Evolutionary conservation across 2,888 invertebrate genomes (phyloP), one percentile per base, ranked within the genome.

Genomic region (Mimumesa dahlbomi): DNA sequence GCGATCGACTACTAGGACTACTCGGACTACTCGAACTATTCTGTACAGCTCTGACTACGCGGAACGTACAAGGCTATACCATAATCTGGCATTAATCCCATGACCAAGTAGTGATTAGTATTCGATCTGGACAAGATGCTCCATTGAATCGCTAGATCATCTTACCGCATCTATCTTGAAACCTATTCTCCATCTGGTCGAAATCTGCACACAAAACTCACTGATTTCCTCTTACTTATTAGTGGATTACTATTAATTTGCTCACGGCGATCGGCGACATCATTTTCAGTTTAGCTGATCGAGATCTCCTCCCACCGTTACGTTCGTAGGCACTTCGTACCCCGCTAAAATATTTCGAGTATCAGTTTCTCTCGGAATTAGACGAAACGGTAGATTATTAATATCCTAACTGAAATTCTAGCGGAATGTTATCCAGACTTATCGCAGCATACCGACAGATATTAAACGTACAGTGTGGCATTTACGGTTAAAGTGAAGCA

Each of bases 61-160:
- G n/a, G n/a, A n/a, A n/a, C n/a, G n/a, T n/a, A n/a, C n/a, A n/a
- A n/a, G n/a, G n/a, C n/a, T n/a, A n/a, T 36, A 22, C 18, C 9
- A 9, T 6, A 22, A 70, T 62, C 50, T 50, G 49, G 53, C 63
- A 58, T 49, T 63, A 63, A 62, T 63, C 45, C 43, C 6, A 6
- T 13, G 22, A n/a, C 21, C 54, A 36, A 34, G 46, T 34, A 34
- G 14, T 2, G n/a, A 7, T n/a, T 54, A 22, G 63, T 45, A 69
- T 69, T 72, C 54, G 40, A 69, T 69, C 64, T 63, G 49, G 6
- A 34, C n/a, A 14, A 13, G 34, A 18, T 29, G 34, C 22, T 18
- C 21, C 18, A 29, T 22, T 38, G 45, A 56, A 57, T 49, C 54
- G 21, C 46, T 11, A 29, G 29, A 42, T 69, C 63, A 42, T 19